phyloP scores from a whole-genome alignment of 2,113 vertebrate genomes.

The Rhinoderma darwinii region DNA sequence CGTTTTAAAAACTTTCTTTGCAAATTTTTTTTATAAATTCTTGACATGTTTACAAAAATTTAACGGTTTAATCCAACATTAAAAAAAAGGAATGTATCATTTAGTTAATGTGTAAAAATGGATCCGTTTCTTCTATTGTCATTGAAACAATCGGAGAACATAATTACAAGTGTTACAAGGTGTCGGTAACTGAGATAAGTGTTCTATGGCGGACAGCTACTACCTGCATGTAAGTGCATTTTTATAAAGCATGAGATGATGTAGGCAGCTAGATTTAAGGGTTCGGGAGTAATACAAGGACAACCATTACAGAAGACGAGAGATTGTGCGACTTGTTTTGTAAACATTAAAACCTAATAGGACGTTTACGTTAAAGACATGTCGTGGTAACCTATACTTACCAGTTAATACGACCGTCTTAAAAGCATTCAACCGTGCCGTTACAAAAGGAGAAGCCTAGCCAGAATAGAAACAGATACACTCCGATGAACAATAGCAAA shows the following conservation, averaged over 20 bases:
- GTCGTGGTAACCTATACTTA: not conserved
- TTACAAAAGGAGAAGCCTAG: not conserved
- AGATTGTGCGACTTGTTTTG: not conserved
- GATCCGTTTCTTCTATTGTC: not conserved
- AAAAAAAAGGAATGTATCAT: not conserved
- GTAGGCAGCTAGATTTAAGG: not conserved
- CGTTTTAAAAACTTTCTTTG: not conserved
- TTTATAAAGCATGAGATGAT: not conserved
- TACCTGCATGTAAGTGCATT: conserved; percentile 12
- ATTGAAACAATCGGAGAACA: conserved; percentile 3
- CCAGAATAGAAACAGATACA: not conserved
- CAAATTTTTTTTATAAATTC: not conserved
- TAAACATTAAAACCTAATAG: not conserved
- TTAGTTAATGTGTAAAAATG: not conserved
- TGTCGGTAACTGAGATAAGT: not conserved
- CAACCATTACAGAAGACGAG: not conserved
- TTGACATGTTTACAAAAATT: not conserved
- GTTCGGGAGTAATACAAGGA: conserved; percentile 24
- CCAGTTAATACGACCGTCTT: not conserved
- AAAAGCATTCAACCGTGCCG: not conserved
- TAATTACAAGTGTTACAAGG: conserved; percentile 31
- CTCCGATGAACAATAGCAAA: not conserved
- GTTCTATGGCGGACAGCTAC: conserved; percentile 6
- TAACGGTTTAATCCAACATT: not conserved
- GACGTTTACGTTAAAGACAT: not conserved